These are phyloP conservation scores for Parnassius mnemosyne DNA, from an alignment of 2,888 invertebrate genomes.

Conservation along the genomic window DNA sequence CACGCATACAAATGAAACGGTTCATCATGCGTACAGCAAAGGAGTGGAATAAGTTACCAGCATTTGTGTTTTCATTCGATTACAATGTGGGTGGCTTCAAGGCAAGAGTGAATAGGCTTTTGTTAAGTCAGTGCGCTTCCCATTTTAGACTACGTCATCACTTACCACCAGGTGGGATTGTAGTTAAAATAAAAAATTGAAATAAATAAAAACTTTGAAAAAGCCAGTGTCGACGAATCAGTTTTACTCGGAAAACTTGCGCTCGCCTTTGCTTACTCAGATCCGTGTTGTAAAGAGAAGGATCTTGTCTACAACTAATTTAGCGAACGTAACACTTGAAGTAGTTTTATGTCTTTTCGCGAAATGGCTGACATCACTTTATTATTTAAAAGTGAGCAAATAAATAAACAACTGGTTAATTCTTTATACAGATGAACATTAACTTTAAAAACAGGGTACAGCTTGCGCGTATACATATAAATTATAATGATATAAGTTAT, in stretches of 20 bases:
- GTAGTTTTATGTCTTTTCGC: slow-evolving; percentile 13
- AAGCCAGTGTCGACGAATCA: slow-evolving; percentile 4
- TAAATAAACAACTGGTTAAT: slow-evolving; percentile 19
- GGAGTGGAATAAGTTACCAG: no score
- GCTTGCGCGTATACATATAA: neutral
- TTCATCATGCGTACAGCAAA: no score
- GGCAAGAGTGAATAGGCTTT: no score
- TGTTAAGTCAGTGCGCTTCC: no score
- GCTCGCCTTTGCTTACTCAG: slow-evolving; percentile 9
- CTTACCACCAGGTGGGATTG: no score
- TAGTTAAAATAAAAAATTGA: no score
- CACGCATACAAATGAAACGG: no score
- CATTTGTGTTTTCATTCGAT: no score
- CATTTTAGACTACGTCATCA: no score
- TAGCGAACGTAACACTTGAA: slow-evolving; percentile 13
- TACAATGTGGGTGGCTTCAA: no score
- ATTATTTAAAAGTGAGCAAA: slow-evolving; percentile 17
- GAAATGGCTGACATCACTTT: slow-evolving; percentile 13
- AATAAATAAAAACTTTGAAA: no score
- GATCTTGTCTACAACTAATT: slow-evolving; percentile 17
- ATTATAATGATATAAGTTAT: neutral
- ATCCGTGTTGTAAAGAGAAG: slow-evolving; percentile 7
- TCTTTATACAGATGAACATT: slow-evolving; percentile 4
- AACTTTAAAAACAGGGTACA: slow-evolving; percentile 6
- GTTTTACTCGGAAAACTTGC: slow-evolving; percentile 6